phyloP scores from a whole-genome alignment of 2,888 invertebrate genomes.

The Rhagonycha fulva region DNA sequence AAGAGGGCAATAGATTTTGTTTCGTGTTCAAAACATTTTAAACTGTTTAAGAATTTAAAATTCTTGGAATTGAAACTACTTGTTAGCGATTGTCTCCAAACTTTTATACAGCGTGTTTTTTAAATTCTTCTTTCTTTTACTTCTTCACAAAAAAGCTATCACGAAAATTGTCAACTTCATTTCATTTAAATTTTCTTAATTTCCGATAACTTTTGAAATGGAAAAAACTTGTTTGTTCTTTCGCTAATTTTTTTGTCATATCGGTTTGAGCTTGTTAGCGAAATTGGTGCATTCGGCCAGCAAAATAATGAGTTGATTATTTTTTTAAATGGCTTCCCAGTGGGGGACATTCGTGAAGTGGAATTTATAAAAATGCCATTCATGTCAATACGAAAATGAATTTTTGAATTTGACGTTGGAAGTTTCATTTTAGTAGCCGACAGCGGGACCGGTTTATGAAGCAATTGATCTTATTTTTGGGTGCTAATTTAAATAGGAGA shows the following conservation, averaged over 20 bases:
- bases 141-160: conserved; percentile 1
- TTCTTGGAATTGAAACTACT: conserved; percentile 55
- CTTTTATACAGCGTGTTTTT: conserved; percentile 29
- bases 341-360: neutral
- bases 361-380: conserved; percentile 1
- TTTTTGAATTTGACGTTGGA: neutral
- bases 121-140: conserved; percentile 5
- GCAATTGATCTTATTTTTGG: neutral
- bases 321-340: neutral
- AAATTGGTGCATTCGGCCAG: neutral
- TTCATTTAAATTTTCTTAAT: neutral
- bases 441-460: neutral
- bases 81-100: conserved; percentile 54
- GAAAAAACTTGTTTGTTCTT: neutral
- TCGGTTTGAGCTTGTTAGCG: neutral
- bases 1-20: conserved; percentile 54
- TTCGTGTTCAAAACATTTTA: conserved; percentile 56
- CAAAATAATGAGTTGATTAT: neutral
- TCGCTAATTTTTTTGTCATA: neutral
- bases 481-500: neutral
- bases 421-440: neutral
- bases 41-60: conserved; percentile 55
- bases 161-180: neutral
- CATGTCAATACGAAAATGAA: neutral
- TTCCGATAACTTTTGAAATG: neutral